Base-by-base conservation (phyloP, 2,797 vertebrate genomes). In the Gadopsis bispinosus region DNA sequence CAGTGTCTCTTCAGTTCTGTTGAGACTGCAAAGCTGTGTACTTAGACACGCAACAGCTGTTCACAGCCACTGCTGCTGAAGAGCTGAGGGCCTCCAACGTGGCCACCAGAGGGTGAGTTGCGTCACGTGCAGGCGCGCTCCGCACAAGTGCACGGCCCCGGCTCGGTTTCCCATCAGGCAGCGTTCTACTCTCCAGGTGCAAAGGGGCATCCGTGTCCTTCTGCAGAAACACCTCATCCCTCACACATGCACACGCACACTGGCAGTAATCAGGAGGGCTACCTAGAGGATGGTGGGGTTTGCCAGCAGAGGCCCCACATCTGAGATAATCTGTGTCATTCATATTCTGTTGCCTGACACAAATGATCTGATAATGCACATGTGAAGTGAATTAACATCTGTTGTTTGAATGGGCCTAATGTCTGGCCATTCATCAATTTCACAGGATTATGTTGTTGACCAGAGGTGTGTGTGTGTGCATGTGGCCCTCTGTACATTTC, bases 281-380 rank as follows among this genome's bases (percentile, higher is more conserved):
- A 94, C 92, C 92, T 91, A 82, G 47, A 90, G 85, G 89, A 91
- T 64, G 79, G 60, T 8, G 45, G 48, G 63, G 58, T 85, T 73
- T 91, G 91, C 90, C 92, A 90, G 60, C 85, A 90, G 87, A 93
- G 88, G 88, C 85, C 88, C 88, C 59, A 80, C 92, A 93, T 93
- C 92, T 76, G 73, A 88, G 91, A 90, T 95, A 93, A 95, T 95
- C 93, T 92, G 84, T 69, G 90, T 94, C 94, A 94, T 95, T 94
- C 94, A 96, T 95, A 95, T 95, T 93, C 89, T 75, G 85, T 73
- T 69, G 82, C 56, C 82, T 95, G 94, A 95, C 95, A 95, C 89
- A 95, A 94, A 95, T 94, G 94, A 95, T 94, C 88, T 92, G 95
- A 95, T 96, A 94, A 95, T 93, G 93, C 92, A 91, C 92, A 92